These are phyloP conservation scores for Aphidius gifuensis DNA, from an alignment of 1,140 invertebrate species.

Conservation along the genomic window DNA sequence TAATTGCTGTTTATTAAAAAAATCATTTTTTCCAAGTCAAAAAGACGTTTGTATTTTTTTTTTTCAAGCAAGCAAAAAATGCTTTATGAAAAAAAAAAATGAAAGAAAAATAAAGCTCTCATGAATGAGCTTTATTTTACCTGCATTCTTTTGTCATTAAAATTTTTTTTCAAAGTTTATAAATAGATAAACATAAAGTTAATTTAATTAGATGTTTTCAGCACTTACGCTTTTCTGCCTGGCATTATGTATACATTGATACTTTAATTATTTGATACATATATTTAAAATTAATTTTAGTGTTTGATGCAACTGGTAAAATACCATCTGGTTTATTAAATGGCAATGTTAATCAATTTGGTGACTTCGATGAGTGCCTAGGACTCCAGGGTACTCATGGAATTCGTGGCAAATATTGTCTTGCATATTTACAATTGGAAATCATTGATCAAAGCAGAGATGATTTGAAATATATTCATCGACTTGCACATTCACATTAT, in stretches of 20 bases:
- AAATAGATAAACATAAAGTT: no score
- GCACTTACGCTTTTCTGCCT: no score
- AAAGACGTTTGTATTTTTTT: constrained; percentile 9
- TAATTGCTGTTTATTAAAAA: constrained; percentile 23
- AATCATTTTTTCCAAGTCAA: constrained; percentile 8
- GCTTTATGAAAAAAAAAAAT: neutral
- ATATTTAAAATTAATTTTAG: constrained; percentile 39
- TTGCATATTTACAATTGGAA: constrained; percentile 59
- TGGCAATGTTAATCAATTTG: constrained; percentile 65
- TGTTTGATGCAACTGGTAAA: constrained; percentile 63
- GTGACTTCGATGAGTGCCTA: constrained; percentile 64
- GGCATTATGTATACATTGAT: no score
- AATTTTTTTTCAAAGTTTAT: no score
- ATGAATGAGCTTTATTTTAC: no score
- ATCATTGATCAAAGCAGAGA: constrained; percentile 50
- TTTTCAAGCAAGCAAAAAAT: neutral
- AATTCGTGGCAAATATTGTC: constrained; percentile 62
- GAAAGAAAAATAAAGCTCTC: neutral
- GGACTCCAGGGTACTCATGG: constrained; percentile 44
- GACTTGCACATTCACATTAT: constrained; percentile 62
- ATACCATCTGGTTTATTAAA: constrained; percentile 61
- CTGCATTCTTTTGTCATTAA: no score
- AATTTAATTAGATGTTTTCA: no score
- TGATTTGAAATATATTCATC: constrained; percentile 56
- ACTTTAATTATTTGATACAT: no score